Percentiles rank a stretch among this genome's conserved stretches.
These are phyloP conservation scores for Hypercompe scribonia DNA, from an alignment of 2,888 invertebrate genomes.

Conservation along the genomic window DNA sequence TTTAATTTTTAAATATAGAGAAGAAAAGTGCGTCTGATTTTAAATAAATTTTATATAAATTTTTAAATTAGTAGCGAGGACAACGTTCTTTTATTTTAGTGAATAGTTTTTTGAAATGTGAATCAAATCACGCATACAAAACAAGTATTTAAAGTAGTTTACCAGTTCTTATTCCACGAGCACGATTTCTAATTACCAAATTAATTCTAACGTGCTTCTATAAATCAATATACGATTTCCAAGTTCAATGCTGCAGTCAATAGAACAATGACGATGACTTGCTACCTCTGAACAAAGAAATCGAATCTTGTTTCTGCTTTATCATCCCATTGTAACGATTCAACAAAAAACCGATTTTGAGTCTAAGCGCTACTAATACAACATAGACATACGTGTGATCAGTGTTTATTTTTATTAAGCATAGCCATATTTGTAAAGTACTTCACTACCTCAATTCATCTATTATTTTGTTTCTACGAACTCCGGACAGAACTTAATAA, in stretches of 20 bases:
- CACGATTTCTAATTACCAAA: slow-evolving; percentile 46
- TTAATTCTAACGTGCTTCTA: slow-evolving; percentile 46
- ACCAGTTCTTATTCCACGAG: slow-evolving; percentile 20
- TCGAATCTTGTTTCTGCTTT: slow-evolving; percentile 59
- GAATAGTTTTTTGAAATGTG: slow-evolving; percentile 13
- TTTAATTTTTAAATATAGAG: background rate
- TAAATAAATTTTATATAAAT: background rate
- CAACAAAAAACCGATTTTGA: slow-evolving; percentile 48
- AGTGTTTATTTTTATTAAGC: background rate
- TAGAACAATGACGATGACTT: slow-evolving; percentile 67
- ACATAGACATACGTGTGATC: slow-evolving; percentile 37
- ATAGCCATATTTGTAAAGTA: background rate
- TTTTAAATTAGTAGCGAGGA: background rate
- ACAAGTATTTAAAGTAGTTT: slow-evolving; percentile 26
- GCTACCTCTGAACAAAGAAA: slow-evolving; percentile 52
- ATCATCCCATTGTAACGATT: slow-evolving; percentile 61
- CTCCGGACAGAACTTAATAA: background rate
- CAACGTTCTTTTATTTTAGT: background rate
- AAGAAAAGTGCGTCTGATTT: background rate
- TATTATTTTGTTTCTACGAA: background rate
- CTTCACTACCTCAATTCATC: background rate
- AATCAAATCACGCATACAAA: slow-evolving; percentile 18
- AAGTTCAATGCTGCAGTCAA: slow-evolving; percentile 72
- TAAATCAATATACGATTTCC: slow-evolving; percentile 49
- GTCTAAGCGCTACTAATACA: slow-evolving; percentile 61